Base-by-base conservation (phyloP, 1,140 invertebrate genomes). In the Cydia splendana region DNA sequence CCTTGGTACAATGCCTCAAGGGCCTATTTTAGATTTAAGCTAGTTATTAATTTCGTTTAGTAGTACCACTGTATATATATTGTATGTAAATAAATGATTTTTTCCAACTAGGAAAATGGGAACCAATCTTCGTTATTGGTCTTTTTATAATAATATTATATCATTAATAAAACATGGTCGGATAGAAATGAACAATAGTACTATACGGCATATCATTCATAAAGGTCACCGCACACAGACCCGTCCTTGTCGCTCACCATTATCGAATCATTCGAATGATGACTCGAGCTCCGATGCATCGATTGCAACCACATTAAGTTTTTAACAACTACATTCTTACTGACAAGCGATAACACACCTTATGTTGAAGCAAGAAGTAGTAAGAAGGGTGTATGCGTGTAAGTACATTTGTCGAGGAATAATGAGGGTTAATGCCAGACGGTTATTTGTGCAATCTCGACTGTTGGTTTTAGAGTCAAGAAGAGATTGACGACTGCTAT, bases 371-470 rank as follows among this genome's bases (percentile, higher is more conserved):
- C 69, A 28, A 62, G 75, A 81, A 85, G 79, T 78, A 34, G 62
- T 77, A 78, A 78, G 75, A 76, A 45, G 79, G 75, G 73, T 62
- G 78, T 75, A 82, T 76, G 79, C 79, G 77, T 74, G 57, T 71
- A 73, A 67, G 42, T 80, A 82, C 77, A 76, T 81, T 88, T 83
- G 85, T 80, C 57, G 75, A 77, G 83, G 80, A 83, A 82, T 88
- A 88, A 89, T 88, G 87, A 88, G 87, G 85, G 87, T 87, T 88
- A 88, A 89, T 88, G 82, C 76, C 77, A 81, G 85, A 67, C 80
- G 82, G 85, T 85, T 85, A 88, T 90, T 88, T 87, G 87, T 88
- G 88, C 85, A 88, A 89, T 89, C 86, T 86, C 80, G 81, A 87
- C 86, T 89, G 87, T 89, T 89, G 85, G 85, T 88, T 89, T 88